Conservation (phyloP, 2,888 invertebrate species). For the Chironomus riparius region DNA sequence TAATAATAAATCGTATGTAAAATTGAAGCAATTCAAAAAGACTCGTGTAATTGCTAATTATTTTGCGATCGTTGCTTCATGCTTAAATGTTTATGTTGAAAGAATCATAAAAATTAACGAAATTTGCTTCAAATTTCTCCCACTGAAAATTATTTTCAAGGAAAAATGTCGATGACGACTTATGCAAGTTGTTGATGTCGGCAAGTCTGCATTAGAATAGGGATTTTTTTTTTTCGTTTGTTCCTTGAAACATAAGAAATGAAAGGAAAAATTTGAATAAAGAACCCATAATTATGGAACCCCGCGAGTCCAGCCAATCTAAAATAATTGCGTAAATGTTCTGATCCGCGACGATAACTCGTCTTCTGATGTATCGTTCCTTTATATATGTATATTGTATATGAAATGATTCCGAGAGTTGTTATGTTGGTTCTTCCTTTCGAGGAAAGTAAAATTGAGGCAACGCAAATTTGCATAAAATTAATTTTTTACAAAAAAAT, state of each 20-base stretch:
- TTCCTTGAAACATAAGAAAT: neutral
- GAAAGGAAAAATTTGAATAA: constrained; percentile 10
- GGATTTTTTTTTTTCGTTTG: neutral
- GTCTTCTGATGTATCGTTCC: neutral
- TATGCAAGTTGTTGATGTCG: neutral
- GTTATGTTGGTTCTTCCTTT: too few relatives aligned
- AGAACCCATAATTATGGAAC: constrained; percentile 8
- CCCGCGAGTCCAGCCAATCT: neutral
- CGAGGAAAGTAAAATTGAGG: neutral
- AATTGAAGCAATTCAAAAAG: neutral
- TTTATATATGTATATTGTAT: neutral
- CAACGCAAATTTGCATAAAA: constrained; percentile 24
- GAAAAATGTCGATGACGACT: neutral
- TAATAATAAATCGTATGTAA: neutral
- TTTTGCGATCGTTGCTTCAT: neutral
- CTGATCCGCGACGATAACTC: constrained; percentile 24
- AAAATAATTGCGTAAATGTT: constrained; percentile 18
- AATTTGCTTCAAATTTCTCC: neutral
- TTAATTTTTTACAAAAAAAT: neutral
- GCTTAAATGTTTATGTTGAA: neutral
- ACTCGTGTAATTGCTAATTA: constrained; percentile 22
- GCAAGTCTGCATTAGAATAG: neutral
- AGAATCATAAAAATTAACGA: neutral
- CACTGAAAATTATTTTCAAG: neutral
- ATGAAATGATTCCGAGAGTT: too few relatives aligned